A percentile compares a stretch with the other conserved stretches of the same genome.
phyloP scores from a whole-genome alignment of 2,888 invertebrate genomes.

The Parnassius mnemosyne region DNA sequence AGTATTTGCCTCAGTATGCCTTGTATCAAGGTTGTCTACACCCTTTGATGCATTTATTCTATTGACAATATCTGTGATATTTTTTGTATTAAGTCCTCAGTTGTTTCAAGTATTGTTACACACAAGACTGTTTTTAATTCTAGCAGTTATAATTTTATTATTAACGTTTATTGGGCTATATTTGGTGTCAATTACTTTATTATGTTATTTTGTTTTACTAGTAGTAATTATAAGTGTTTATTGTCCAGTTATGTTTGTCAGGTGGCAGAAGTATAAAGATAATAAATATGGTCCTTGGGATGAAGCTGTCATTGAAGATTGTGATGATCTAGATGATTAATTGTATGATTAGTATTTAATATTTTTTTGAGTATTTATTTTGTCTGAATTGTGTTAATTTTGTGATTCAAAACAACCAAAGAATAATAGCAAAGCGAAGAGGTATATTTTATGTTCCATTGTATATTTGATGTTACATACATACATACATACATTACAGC shows the following conservation, averaged over 20 bases:
- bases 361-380: too few species aligned
- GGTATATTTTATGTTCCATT: too few species aligned
- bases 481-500: too few species aligned
- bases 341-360: constrained; percentile 27
- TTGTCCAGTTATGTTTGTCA: constrained; percentile 88
- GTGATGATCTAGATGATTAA: constrained; percentile 74
- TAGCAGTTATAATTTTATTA: constrained; percentile 72
- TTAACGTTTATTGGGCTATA: constrained; percentile 77
- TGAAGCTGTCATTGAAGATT: constrained; percentile 90
- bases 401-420: too few species aligned
- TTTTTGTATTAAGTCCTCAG: constrained; percentile 94
- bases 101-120: constrained; percentile 83
- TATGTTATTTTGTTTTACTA: constrained; percentile 81
- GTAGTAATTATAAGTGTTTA: constrained; percentile 84
- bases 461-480: too few species aligned
- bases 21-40: constrained; percentile 93
- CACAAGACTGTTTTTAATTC: constrained; percentile 75
- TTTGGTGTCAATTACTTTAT: constrained; percentile 78
- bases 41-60: constrained; percentile 94
- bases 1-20: constrained; percentile 96
- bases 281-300: constrained; percentile 99
- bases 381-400: too few species aligned
- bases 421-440: too few species aligned
- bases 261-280: constrained; percentile 89
- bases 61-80: constrained; percentile 92